Conservation (phyloP, 37 sponge, comb jelly and placozoan species). For the Amphimedon queenslandica region DNA sequence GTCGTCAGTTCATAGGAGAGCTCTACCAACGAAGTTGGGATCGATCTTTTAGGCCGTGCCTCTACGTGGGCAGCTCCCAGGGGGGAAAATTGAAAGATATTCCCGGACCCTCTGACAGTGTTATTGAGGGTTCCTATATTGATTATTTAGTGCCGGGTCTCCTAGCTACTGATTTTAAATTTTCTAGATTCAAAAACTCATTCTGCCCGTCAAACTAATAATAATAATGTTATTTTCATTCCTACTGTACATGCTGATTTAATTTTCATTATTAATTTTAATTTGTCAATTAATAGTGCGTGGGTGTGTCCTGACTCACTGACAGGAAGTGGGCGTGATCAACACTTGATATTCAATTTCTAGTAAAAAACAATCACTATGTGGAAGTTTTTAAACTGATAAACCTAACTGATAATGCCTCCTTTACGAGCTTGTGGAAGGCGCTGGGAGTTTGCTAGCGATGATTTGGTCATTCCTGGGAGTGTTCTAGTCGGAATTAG, state of each 20-base stretch:
- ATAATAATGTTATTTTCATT: too few relatives aligned
- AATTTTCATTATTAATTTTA: too few relatives aligned
- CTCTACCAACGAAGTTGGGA: slow-evolving; percentile 25
- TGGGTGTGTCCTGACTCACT: too few relatives aligned
- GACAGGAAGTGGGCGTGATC: neutral
- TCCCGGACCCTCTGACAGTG: slow-evolving; percentile 13
- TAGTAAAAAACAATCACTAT: neutral
- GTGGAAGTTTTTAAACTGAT: neutral
- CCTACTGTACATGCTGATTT: too few relatives aligned
- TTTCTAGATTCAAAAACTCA: slow-evolving; percentile 16
- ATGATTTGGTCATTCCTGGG: slow-evolving; percentile 73
- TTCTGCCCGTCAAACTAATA: too few relatives aligned
- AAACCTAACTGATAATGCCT: slow-evolving; percentile 49
- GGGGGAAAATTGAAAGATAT: too few relatives aligned
- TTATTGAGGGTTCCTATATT: slow-evolving; percentile 44
- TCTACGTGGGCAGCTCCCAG: slow-evolving; percentile 45
- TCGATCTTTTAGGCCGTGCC: neutral
- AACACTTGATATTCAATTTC: neutral
- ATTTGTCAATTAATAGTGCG: too few relatives aligned
- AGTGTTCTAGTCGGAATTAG: slow-evolving; percentile 17
- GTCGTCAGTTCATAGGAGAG: slow-evolving; percentile 4
- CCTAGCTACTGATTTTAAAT: slow-evolving; percentile 23
- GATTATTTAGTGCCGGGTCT: slow-evolving; percentile 10
- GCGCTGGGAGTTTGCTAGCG: slow-evolving; percentile 76
- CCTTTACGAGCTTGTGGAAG: slow-evolving; percentile 62